Conservation (phyloP, 2,797 vertebrate species). For the Sphenodon punctatus region DNA sequence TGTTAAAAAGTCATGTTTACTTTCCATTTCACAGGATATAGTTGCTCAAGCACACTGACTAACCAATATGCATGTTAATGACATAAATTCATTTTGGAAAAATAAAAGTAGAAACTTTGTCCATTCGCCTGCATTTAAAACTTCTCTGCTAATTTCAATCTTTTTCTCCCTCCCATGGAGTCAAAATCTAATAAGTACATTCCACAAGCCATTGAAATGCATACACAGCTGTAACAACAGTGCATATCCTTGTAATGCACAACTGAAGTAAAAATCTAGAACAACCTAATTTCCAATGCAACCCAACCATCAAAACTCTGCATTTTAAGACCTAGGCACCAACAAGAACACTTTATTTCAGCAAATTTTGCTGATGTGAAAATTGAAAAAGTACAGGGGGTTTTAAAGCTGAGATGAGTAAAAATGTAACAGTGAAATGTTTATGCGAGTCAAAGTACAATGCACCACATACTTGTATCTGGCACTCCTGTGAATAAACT, state of each 20-base stretch:
- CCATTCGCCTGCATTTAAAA: not conserved
- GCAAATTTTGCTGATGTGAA: not conserved
- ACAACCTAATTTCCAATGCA: fast-evolving
- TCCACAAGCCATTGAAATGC: fast-evolving
- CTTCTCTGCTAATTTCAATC: not conserved
- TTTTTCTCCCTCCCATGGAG: fast-evolving
- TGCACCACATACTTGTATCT: not conserved
- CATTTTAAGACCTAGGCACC: not conserved
- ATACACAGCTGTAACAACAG: fast-evolving
- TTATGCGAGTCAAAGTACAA: constrained; percentile 18
- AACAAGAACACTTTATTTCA: not conserved
- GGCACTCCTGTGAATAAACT: not conserved
- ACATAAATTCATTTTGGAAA: not conserved
- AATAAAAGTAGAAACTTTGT: not conserved
- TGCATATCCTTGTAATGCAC: fast-evolving
- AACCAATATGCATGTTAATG: not conserved
- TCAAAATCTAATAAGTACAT: not conserved
- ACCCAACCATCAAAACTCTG: not conserved
- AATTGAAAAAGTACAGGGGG: not conserved
- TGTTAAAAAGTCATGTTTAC: not conserved
- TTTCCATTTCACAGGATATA: not conserved
- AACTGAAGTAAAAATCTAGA: not conserved
- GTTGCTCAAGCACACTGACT: not conserved
- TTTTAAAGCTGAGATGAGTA: constrained; percentile 30
- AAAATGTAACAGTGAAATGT: constrained; percentile 48